Conservation (phyloP, 2,797 vertebrate species). For the Chromis chromis region DNA sequence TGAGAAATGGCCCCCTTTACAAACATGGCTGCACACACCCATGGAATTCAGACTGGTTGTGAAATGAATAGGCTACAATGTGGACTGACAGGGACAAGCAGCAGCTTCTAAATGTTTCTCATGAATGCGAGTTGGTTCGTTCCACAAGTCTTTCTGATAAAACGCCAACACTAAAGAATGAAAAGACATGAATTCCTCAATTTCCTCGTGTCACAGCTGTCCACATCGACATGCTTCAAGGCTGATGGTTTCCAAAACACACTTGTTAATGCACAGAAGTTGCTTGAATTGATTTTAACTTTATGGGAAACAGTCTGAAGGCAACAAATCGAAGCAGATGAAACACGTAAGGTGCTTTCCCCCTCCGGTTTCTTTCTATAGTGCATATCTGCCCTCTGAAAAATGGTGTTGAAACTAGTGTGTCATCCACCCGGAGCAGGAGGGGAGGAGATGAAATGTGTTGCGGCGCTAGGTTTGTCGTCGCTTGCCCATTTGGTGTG, state of each 20-base stretch:
- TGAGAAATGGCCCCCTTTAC: neutral
- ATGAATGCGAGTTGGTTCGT: too few species aligned
- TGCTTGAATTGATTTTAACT: too few species aligned
- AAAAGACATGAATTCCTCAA: too few species aligned
- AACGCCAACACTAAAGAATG: too few species aligned
- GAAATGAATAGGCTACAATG: neutral
- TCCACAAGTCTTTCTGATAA: too few species aligned
- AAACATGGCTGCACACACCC: slow-evolving; percentile 2
- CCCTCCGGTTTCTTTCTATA: neutral
- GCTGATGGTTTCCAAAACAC: too few species aligned
- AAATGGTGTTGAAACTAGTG: slow-evolving; percentile 70
- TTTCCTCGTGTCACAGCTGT: too few species aligned
- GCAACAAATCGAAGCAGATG: neutral
- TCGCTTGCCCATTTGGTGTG: slow-evolving; percentile 63
- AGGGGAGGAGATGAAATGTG: slow-evolving; percentile 64
- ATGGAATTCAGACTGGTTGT: neutral
- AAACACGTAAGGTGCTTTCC: neutral
- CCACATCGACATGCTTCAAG: too few species aligned
- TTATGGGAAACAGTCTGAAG: neutral
- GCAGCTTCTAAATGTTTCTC: too few species aligned
- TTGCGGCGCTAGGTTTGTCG: slow-evolving; percentile 55
- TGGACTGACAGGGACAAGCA: too few species aligned
- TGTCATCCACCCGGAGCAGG: slow-evolving; percentile 58
- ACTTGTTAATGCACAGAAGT: too few species aligned
- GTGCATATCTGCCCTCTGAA: slow-evolving; percentile 25